phyloP scores from a whole-genome alignment of 2,888 invertebrate species.

The Dinocampus coccinellae region DNA sequence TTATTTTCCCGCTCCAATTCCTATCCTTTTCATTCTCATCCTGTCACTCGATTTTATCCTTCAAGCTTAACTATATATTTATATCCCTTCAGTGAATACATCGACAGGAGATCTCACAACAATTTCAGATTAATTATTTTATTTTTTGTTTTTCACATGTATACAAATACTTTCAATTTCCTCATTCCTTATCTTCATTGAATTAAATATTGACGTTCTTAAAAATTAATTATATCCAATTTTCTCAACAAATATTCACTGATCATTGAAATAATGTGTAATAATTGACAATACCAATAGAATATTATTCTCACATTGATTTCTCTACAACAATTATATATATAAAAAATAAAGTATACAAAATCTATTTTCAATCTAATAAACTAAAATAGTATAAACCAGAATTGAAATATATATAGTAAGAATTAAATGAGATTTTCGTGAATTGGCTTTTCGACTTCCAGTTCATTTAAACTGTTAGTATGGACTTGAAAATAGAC shows the following conservation, averaged over 20 bases:
- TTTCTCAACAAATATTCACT: neutral
- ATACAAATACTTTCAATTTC: neutral
- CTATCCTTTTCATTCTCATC: too few species aligned
- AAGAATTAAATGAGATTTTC: neutral
- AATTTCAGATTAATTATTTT: neutral
- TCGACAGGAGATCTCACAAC: too few species aligned
- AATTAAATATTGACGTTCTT: too few species aligned
- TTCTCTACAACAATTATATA: too few species aligned
- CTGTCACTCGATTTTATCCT: neutral
- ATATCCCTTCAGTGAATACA: neutral
- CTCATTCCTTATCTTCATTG: neutral
- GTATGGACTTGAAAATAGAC: neutral
- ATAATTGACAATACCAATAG: too few species aligned
- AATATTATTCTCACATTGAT: too few species aligned
- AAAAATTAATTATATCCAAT: neutral
- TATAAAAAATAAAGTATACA: neutral
- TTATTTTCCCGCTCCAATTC: too few species aligned
- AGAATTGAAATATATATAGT: neutral
- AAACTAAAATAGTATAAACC: neutral
- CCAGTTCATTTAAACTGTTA: neutral
- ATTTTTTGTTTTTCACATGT: neutral
- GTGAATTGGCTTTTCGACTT: constrained; percentile 1
- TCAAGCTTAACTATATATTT: neutral
- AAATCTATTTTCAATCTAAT: neutral
- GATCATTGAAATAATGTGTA: too few species aligned